A percentile compares a stretch with the other conserved stretches of the same genome.
These are phyloP conservation scores for Microchirus variegatus DNA, from an alignment of 2,797 vertebrate species.

Conservation along the genomic window DNA sequence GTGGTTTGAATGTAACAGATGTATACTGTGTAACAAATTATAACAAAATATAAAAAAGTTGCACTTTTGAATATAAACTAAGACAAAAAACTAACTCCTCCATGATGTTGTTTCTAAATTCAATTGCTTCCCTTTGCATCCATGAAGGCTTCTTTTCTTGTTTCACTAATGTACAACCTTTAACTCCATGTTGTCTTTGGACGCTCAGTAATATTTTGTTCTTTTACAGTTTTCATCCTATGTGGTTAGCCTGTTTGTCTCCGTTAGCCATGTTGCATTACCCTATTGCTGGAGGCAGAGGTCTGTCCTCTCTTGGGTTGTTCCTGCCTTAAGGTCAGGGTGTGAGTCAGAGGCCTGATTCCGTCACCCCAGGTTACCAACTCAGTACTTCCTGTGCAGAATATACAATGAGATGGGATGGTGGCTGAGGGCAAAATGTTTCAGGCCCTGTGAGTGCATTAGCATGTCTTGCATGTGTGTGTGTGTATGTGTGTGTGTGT, in stretches of 20 bases:
- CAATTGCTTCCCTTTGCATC: slow-evolving; percentile 12
- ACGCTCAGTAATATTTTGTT: slow-evolving; percentile 59
- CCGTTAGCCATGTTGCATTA: slow-evolving; percentile 65
- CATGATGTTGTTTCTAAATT: slow-evolving; percentile 8
- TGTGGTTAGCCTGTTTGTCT: slow-evolving; percentile 59
- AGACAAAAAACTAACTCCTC: too few relatives aligned
- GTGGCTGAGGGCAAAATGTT: slow-evolving; percentile 62
- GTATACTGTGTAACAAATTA: too few relatives aligned
- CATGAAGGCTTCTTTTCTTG: slow-evolving; percentile 5
- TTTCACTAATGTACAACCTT: slow-evolving; percentile 22
- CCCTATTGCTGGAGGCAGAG: slow-evolving; percentile 52
- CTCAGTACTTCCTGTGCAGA: slow-evolving; percentile 73
- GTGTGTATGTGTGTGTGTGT: slow-evolving; percentile 19
- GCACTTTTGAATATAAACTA: too few relatives aligned
- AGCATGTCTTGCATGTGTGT: slow-evolving; percentile 3
- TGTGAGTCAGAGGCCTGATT: slow-evolving; percentile 81
- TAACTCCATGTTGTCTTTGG: slow-evolving; percentile 12
- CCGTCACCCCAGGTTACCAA: slow-evolving; percentile 78
- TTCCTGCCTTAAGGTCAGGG: slow-evolving; percentile 68
- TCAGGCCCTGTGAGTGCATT: slow-evolving; percentile 36
- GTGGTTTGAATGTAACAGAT: too few relatives aligned
- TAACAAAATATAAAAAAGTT: too few relatives aligned
- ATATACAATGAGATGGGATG: slow-evolving; percentile 65
- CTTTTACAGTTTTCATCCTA: slow-evolving; percentile 49
- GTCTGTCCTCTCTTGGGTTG: slow-evolving; percentile 71